phyloP scores from a whole-genome alignment of 2,113 vertebrate genomes.

The Poecile atricapillus region DNA sequence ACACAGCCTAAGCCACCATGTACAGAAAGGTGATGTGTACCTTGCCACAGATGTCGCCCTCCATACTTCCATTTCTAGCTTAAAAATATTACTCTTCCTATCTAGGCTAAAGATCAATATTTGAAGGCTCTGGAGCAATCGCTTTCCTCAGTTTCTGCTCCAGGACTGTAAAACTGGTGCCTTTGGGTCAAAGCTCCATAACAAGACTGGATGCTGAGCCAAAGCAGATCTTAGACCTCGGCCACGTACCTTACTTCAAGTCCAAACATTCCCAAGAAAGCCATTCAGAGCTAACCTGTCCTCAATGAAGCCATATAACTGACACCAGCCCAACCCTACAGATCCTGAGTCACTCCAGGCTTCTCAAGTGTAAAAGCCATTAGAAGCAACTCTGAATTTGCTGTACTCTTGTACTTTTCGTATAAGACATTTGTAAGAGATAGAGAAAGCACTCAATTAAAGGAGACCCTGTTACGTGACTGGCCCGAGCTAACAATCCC shows the following conservation, averaged over 20 bases:
- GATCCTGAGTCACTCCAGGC: not conserved
- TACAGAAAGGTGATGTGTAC: not conserved
- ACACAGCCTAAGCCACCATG: fast-evolving
- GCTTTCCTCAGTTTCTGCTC: not conserved
- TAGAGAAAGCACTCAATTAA: not conserved
- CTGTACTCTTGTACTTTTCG: not conserved
- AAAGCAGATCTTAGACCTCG: not conserved
- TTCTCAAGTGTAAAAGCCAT: not conserved
- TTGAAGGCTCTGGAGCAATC: not conserved
- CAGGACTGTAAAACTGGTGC: not conserved
- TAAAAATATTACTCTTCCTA: not conserved
- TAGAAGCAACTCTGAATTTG: not conserved
- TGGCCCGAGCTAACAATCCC: not conserved
- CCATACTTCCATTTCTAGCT: not conserved
- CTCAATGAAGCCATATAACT: not conserved
- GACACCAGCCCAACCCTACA: not conserved
- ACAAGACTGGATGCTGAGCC: not conserved
- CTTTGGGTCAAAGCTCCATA: not conserved
- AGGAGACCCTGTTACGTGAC: not conserved
- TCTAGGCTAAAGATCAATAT: not conserved
- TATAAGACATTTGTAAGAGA: not conserved
- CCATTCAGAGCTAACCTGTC: not conserved
- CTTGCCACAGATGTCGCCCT: not conserved
- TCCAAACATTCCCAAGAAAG: not conserved
- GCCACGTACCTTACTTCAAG: not conserved